phyloP scores from a whole-genome alignment of 2,888 invertebrate genomes.

The Creontiades dilutus region DNA sequence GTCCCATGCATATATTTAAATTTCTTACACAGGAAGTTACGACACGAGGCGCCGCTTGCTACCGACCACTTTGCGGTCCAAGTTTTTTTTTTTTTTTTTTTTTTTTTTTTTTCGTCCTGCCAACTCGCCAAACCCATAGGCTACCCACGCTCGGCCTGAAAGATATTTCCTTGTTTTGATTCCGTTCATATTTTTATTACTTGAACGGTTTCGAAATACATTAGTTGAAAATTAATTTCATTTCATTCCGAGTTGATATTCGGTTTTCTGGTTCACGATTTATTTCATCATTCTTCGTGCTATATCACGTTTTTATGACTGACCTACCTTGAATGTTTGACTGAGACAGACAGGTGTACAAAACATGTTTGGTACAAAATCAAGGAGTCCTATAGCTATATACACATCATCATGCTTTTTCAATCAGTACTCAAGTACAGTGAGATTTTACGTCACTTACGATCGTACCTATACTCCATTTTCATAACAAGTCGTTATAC shows the following conservation, averaged over 20 bases:
- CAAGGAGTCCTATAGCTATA: too few species aligned
- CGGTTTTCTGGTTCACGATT: too few species aligned
- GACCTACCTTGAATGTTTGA: too few species aligned
- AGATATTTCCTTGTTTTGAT: constrained; percentile 65
- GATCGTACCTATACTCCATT: too few species aligned
- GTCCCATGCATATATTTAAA: constrained; percentile 61
- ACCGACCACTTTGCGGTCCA: constrained; percentile 46
- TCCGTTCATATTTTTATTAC: constrained; percentile 34
- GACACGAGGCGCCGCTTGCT: constrained; percentile 61
- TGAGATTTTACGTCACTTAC: too few species aligned
- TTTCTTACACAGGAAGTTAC: constrained; percentile 51
- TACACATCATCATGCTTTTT: too few species aligned
- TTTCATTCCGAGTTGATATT: neutral
- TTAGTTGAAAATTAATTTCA: neutral
- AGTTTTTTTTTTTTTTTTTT: constrained; percentile 22
- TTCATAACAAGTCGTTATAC: too few species aligned
- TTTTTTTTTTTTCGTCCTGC: constrained; percentile 2
- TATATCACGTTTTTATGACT: too few species aligned
- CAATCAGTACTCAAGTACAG: too few species aligned
- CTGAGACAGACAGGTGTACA: too few species aligned
- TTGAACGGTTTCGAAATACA: neutral
- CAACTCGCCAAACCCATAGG: constrained; percentile 49
- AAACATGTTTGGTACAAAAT: too few species aligned
- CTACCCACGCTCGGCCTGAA: constrained; percentile 32
- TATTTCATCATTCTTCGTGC: too few species aligned